These are phyloP conservation scores for Mimachlamys varia DNA, from an alignment of 2,888 invertebrate species.

Conservation along the genomic window DNA sequence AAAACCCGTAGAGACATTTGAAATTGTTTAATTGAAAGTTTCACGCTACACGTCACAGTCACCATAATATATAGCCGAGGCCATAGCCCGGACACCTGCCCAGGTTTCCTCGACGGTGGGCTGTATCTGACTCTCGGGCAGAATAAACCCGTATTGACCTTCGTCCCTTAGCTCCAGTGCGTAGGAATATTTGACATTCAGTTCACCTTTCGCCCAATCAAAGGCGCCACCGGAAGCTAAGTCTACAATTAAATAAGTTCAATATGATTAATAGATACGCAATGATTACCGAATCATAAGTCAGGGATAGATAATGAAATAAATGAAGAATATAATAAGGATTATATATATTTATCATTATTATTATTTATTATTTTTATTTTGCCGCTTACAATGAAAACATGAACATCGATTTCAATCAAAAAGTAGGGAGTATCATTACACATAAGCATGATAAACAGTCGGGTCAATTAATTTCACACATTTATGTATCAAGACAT, in stretches of 20 bases:
- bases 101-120: slow-evolving; percentile 90
- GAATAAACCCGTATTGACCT: slow-evolving; percentile 88
- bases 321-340: too few species aligned
- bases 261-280: too few species aligned
- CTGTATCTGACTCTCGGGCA: slow-evolving; percentile 89
- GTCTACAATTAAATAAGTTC: slow-evolving; percentile 72
- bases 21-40: neutral
- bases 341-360: too few species aligned
- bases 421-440: too few species aligned
- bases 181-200: slow-evolving; percentile 92
- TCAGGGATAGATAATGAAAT: too few species aligned
- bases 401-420: too few species aligned
- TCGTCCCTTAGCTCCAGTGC: slow-evolving; percentile 92
- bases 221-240: slow-evolving; percentile 87
- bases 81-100: slow-evolving; percentile 87
- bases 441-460: too few species aligned
- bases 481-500: too few species aligned
- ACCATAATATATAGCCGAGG: neutral
- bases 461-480: too few species aligned
- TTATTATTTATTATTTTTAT: too few species aligned
- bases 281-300: too few species aligned
- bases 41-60: neutral
- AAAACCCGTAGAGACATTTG: neutral
- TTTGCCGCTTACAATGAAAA: too few species aligned
- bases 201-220: slow-evolving; percentile 94